Percentiles rank a stretch among this genome's conserved stretches.
These are phyloP conservation scores for Drosophila bipectinata DNA, from an alignment of 1,140 invertebrate species.

Conservation along the genomic window DNA sequence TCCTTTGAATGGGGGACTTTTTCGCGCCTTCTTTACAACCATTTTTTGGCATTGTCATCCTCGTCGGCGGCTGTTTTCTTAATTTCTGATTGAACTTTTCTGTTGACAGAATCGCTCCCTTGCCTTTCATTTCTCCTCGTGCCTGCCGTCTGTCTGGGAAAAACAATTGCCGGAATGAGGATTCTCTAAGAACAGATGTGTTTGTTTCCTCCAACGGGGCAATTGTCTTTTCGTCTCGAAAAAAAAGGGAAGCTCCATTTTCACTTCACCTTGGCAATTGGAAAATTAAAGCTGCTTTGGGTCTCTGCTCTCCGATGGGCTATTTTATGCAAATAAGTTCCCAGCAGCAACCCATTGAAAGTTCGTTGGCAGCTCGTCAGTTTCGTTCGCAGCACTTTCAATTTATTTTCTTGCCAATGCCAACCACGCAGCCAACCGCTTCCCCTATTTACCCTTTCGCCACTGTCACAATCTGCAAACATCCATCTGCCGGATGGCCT, in stretches of 20 bases:
- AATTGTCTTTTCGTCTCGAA: conserved; percentile 57
- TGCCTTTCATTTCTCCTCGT: conserved; percentile 9
- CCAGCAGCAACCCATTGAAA: conserved; percentile 68
- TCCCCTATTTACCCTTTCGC: conserved; percentile 73
- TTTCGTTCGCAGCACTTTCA: conserved; percentile 26
- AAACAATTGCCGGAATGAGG: conserved; percentile 69
- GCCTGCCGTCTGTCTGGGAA: conserved; percentile 55
- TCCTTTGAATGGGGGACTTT: conserved; percentile 46
- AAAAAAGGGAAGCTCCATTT: conserved; percentile 34
- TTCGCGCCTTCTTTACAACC: conserved; percentile 52
- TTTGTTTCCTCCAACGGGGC: conserved; percentile 34
- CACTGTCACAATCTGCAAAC: conserved; percentile 74
- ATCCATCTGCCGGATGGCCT: conserved; percentile 63
- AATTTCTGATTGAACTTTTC: conserved; percentile 83
- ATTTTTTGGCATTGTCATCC: conserved; percentile 57
- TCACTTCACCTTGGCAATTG: conserved; percentile 1
- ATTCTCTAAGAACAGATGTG: conserved; percentile 75
- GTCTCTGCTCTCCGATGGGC: conserved; percentile 38
- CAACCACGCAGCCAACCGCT: conserved; percentile 25
- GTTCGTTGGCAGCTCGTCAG: conserved; percentile 23
- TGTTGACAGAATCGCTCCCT: conserved; percentile 66
- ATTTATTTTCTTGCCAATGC: conserved; percentile 59
- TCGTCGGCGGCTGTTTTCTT: conserved; percentile 73
- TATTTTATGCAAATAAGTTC: conserved; percentile 76
- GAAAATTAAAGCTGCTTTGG: conserved; percentile 36